Evolutionary conservation across 1,140 invertebrate species (phyloP), one percentile per base, ranked within the genome.

Genomic region (Drosophila mayri): DNA sequence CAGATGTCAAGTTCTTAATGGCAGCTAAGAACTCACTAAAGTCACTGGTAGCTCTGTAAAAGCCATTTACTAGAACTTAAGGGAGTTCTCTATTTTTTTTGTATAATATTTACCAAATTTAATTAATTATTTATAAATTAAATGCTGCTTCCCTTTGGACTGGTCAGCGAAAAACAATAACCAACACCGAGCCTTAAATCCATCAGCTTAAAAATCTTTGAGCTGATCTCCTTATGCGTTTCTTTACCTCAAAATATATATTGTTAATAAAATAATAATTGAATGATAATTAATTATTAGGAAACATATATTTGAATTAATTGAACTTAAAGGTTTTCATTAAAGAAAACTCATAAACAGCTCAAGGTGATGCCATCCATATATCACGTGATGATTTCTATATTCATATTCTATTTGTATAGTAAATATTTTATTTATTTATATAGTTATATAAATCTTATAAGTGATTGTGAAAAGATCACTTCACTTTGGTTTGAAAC

Each of bases 1-100:
- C 14, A 28, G 14, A 62, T 41, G 59, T 37, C 60, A 54, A 64
- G 59, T 25, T 63, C 46, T 18, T 35, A 63, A 49, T 49, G 54
- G 41, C 25, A 14, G 20, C 18, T 49, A 12, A 22, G 35, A 60
- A n/a, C 55, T 22, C 16, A 32, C 20, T n/a, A 5, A 41, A 38
- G 58, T 62, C 35, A 18, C 16, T 25, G 37, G 12, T 10, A 28
- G 6, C 30, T 37, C 22, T 49, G 4, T 0, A 0, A 2, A 16
- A 28, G 5, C 3, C 28, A 47, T n/a, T n/a, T n/a, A 28, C 14
- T 8, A 28, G 44, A 25, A 25, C 25, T 25, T 25, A 5, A 25
- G 25, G 25, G 30, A 30, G 10, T n/a, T 18, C 10, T 0, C 1
- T n/a, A 14, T 14, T 3, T 49, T 10, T 47, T 1, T 11, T 28